phyloP scores from a whole-genome alignment of 2,888 invertebrate species.

The Ctenicera cuprea region DNA sequence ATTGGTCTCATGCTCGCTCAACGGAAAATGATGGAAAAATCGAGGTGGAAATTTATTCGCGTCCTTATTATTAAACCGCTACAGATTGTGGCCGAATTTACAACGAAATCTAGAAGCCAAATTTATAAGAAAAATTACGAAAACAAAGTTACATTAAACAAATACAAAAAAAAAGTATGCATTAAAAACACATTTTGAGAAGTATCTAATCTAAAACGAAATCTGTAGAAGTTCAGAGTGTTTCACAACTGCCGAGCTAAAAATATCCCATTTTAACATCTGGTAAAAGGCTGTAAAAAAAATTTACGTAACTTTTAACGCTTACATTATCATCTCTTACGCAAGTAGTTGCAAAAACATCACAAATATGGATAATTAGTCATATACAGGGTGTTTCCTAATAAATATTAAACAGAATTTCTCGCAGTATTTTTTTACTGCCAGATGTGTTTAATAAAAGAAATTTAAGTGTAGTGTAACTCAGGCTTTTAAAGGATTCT shows the following conservation, averaged over 20 bases:
- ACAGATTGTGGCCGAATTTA: background rate
- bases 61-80: background rate
- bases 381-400: background rate
- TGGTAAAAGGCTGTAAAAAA: too few species aligned
- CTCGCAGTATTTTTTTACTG: too few species aligned
- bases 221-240: background rate
- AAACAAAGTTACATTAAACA: too few species aligned
- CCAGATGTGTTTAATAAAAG: too few species aligned
- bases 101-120: background rate
- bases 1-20: conserved; percentile 3
- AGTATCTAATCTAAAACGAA: background rate
- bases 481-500: conserved; percentile 1
- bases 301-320: too few species aligned
- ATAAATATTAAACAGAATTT: too few species aligned
- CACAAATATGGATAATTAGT: background rate
- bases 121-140: too few species aligned
- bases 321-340: background rate
- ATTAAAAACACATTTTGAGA: background rate
- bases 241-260: too few species aligned
- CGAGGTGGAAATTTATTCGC: conserved; percentile 20
- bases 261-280: too few species aligned
- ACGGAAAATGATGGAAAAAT: conserved; percentile 16
- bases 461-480: too few species aligned
- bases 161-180: background rate
- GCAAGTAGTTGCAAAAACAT: conserved; percentile 32